A percentile compares a stretch with the other conserved stretches of the same genome.
These are phyloP conservation scores for Nothura maculosa DNA, from an alignment of 2,797 vertebrate species.

Conservation along the genomic window DNA sequence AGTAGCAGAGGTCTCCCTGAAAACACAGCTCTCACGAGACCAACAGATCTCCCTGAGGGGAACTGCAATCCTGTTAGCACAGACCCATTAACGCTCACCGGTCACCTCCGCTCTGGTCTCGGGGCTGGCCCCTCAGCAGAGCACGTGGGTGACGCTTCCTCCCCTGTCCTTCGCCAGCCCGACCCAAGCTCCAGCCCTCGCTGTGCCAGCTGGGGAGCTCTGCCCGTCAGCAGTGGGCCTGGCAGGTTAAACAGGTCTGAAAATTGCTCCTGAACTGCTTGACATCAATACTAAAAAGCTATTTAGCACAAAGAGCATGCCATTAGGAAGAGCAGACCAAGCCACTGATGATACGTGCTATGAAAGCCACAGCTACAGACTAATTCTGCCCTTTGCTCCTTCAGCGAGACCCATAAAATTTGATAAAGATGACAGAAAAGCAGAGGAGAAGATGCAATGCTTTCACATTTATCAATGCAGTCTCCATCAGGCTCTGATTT, in stretches of 20 bases:
- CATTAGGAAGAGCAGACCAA: not conserved
- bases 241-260: not conserved
- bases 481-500: not conserved
- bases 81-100: not conserved
- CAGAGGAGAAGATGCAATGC: not conserved
- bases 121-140: not conserved
- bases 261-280: conserved; percentile 6
- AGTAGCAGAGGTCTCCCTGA: not conserved
- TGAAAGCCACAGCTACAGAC: not conserved
- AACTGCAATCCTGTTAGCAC: not conserved
- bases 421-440: not conserved
- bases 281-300: conserved; percentile 32
- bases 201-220: rapidly evolving
- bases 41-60: not conserved
- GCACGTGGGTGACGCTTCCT: rapidly evolving
- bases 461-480: conserved; percentile 2
- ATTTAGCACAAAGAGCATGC: not conserved
- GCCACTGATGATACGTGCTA: not conserved
- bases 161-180: not conserved
- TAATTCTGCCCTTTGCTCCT: not conserved
- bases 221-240: not conserved
- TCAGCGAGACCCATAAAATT: rapidly evolving
- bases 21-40: not conserved
- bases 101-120: not conserved
- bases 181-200: rapidly evolving